phyloP scores from a whole-genome alignment of 2,113 vertebrate genomes.

The Hypomesus transpacificus region DNA sequence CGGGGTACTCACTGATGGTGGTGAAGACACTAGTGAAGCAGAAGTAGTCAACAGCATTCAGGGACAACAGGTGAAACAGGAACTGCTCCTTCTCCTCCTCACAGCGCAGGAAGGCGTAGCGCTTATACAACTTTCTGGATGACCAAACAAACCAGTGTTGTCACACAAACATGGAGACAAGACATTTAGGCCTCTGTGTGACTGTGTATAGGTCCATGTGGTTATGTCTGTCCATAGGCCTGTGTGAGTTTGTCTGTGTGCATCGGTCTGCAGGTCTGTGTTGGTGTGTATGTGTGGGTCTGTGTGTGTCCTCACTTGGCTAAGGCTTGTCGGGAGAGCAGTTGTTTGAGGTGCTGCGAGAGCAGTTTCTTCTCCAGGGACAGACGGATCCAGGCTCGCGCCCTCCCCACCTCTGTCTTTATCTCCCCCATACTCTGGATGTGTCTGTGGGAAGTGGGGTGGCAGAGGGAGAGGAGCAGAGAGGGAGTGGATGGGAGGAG shows the following conservation, averaged over 20 bases:
- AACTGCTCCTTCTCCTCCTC: conserved; percentile 96
- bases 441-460: conserved; percentile 69
- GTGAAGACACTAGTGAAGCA: conserved; percentile 96
- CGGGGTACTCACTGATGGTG: conserved; percentile 79
- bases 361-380: conserved; percentile 92
- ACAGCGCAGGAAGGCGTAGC: conserved; percentile 90
- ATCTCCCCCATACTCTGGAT: conserved; percentile 92
- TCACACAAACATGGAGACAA: conserved; percentile 1
- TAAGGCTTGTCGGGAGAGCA: conserved; percentile 83
- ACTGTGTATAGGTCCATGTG: background rate
- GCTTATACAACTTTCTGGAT: conserved; percentile 91
- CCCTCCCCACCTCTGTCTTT: conserved; percentile 90
- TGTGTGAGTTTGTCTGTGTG: conserved; percentile 2
- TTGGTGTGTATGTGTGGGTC: background rate
- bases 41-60: conserved; percentile 94
- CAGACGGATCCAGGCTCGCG: conserved; percentile 90
- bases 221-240: background rate
- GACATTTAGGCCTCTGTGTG: background rate
- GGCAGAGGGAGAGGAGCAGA: background rate
- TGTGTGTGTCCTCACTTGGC: conserved; percentile 74
- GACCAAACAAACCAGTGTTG: background rate
- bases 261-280: conserved; percentile 1
- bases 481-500: background rate
- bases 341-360: conserved; percentile 89
- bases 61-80: conserved; percentile 89